Percentiles rank a stretch among this genome's conserved stretches.
phyloP scores from a whole-genome alignment of 2,888 invertebrate species.

The Drosophila acutilabella region DNA sequence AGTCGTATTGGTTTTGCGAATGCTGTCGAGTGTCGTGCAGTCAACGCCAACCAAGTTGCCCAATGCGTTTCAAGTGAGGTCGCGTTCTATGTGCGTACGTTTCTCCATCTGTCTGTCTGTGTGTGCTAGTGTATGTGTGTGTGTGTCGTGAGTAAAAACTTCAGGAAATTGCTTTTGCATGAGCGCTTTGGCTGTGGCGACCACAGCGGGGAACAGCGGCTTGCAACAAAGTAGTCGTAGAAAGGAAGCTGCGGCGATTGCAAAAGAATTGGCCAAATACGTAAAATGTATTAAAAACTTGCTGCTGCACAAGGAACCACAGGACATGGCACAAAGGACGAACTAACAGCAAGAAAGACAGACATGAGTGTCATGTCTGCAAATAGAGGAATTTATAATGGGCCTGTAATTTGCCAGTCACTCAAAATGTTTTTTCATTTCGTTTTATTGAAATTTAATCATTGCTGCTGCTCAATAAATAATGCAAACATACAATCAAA shows the following conservation, averaged over 20 bases:
- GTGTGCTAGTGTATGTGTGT: constrained; percentile 23
- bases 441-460: constrained; percentile 58
- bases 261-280: constrained; percentile 55
- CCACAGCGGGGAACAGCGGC: constrained; percentile 17
- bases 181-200: constrained; percentile 59
- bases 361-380: neutral
- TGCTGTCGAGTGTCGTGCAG: constrained; percentile 59
- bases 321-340: neutral
- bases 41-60: constrained; percentile 47
- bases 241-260: constrained; percentile 73
- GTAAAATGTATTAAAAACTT: constrained; percentile 41
- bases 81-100: constrained; percentile 37
- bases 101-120: constrained; percentile 11
- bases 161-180: constrained; percentile 82
- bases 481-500: constrained; percentile 51
- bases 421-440: constrained; percentile 39
- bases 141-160: constrained; percentile 60
- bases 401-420: constrained; percentile 49
- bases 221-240: constrained; percentile 53
- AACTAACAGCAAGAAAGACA: neutral
- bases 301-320: constrained; percentile 2
- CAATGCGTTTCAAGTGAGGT: constrained; percentile 63
- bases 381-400: constrained; percentile 30
- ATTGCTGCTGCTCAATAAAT: constrained; percentile 52
- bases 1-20: constrained; percentile 70